Percentiles rank a stretch among this genome's conserved stretches.
phyloP scores from a whole-genome alignment of 2,113 vertebrate genomes.

The Mesembrinibis cayennensis region DNA sequence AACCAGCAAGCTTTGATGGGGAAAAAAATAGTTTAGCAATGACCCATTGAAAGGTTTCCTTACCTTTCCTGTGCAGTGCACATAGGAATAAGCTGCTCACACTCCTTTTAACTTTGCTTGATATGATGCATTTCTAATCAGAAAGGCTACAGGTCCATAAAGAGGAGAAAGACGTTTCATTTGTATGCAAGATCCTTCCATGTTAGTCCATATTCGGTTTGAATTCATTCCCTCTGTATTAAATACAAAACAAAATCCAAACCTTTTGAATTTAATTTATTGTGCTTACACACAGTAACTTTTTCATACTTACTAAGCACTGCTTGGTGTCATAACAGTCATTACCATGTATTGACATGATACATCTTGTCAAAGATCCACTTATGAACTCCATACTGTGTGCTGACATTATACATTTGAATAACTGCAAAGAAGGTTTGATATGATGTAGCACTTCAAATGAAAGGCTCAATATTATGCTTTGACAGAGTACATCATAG shows the following conservation, averaged over 20 bases:
- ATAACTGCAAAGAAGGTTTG: slow-evolving; percentile 37
- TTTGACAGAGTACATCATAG: slow-evolving; percentile 19
- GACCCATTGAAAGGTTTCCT: background rate
- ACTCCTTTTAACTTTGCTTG: background rate
- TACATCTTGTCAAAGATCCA: slow-evolving; percentile 35
- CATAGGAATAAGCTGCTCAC: background rate
- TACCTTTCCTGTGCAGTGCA: background rate
- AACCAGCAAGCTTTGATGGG: background rate
- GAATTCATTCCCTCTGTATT: background rate
- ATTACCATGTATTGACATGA: background rate
- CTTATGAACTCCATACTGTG: slow-evolving; percentile 8
- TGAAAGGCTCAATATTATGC: slow-evolving; percentile 16
- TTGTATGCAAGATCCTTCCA: background rate
- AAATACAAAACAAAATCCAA: background rate
- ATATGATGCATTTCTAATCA: background rate
- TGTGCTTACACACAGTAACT: background rate
- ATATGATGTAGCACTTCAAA: slow-evolving; percentile 37
- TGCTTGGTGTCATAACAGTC: background rate
- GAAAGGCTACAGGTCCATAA: background rate
- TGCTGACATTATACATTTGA: slow-evolving; percentile 15
- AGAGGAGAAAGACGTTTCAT: background rate
- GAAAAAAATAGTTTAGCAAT: background rate
- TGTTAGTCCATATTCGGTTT: background rate
- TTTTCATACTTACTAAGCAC: background rate
- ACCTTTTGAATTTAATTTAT: slow-evolving; percentile 6